Evolutionary conservation across 2,888 invertebrate genomes (phyloP).

Genomic region (Flexamia atlantica): DNA sequence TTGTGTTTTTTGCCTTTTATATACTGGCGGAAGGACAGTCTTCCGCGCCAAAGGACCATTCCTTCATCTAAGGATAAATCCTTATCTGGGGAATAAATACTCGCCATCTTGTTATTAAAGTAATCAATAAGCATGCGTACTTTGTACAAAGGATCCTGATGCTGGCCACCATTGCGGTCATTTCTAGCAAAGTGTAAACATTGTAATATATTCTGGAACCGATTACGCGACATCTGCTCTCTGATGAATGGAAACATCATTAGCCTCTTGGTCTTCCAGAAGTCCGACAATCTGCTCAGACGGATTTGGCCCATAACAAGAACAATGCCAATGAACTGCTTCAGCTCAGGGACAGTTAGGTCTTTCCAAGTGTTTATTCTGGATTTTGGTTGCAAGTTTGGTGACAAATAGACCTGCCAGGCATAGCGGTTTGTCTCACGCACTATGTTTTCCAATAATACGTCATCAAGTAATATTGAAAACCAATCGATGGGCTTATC

Average conservation of each 20-base stretch:
- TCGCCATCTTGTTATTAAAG: constrained; percentile 33
- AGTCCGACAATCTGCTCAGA: neutral
- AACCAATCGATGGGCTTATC: neutral
- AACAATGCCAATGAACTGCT: neutral
- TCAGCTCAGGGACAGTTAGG: constrained; percentile 17
- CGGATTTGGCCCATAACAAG: constrained; percentile 1
- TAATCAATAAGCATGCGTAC: constrained; percentile 5
- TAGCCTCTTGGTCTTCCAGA: constrained; percentile 21
- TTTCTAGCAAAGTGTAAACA: constrained; percentile 10
- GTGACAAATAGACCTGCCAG: neutral
- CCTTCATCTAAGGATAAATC: neutral
- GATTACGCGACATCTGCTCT: constrained; percentile 11
- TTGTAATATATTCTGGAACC: constrained; percentile 10
- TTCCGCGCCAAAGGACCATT: neutral
- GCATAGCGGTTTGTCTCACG: constrained; percentile 4
- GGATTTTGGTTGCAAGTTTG: neutral
- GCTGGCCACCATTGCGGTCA: neutral
- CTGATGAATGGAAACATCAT: neutral
- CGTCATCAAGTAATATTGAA: neutral
- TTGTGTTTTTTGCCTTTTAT: constrained; percentile 39
- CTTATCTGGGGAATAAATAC: neutral
- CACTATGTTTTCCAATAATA: neutral
- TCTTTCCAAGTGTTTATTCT: constrained; percentile 29
- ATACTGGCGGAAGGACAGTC: constrained; percentile 12
- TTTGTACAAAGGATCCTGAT: neutral